Conservation (phyloP, 2,113 vertebrate genomes). For the Dascyllus trimaculatus region DNA sequence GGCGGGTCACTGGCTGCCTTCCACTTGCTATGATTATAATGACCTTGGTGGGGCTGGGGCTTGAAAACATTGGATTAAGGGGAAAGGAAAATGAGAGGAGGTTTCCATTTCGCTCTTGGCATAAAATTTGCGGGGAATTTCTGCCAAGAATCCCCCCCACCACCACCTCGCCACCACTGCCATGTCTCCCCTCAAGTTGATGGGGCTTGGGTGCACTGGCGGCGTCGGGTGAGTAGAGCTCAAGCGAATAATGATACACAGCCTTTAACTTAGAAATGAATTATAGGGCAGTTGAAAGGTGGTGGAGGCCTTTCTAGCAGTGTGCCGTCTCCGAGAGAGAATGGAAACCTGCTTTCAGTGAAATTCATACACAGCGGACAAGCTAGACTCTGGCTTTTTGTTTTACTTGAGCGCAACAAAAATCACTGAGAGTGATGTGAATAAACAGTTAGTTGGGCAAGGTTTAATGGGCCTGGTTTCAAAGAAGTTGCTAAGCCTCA, state of each 20-base stretch:
- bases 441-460: slow-evolving; percentile 42
- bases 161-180: slow-evolving; percentile 43
- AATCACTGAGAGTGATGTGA: slow-evolving; percentile 46
- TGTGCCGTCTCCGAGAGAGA: slow-evolving; percentile 29
- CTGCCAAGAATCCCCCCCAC: slow-evolving; percentile 82
- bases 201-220: slow-evolving; percentile 73
- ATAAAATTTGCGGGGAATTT: slow-evolving; percentile 82
- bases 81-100: slow-evolving; percentile 86
- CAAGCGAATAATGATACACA: slow-evolving; percentile 82
- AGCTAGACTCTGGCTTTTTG: slow-evolving; percentile 26
- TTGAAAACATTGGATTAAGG: slow-evolving; percentile 88
- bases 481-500: slow-evolving; percentile 49
- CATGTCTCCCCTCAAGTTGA: slow-evolving; percentile 51
- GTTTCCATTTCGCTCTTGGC: slow-evolving; percentile 89
- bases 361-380: slow-evolving; percentile 1
- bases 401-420: slow-evolving; percentile 45
- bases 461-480: slow-evolving; percentile 59
- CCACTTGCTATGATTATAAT: slow-evolving; percentile 87
- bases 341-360: slow-evolving; percentile 10
- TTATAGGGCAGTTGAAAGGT: slow-evolving; percentile 80
- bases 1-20: slow-evolving; percentile 84
- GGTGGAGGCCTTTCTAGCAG: slow-evolving; percentile 48
- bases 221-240: slow-evolving; percentile 71
- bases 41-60: slow-evolving; percentile 86
- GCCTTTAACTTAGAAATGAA: slow-evolving; percentile 82